Base-by-base conservation (phyloP, 2,797 vertebrate genomes). In the Gymnothorax javanicus region DNA sequence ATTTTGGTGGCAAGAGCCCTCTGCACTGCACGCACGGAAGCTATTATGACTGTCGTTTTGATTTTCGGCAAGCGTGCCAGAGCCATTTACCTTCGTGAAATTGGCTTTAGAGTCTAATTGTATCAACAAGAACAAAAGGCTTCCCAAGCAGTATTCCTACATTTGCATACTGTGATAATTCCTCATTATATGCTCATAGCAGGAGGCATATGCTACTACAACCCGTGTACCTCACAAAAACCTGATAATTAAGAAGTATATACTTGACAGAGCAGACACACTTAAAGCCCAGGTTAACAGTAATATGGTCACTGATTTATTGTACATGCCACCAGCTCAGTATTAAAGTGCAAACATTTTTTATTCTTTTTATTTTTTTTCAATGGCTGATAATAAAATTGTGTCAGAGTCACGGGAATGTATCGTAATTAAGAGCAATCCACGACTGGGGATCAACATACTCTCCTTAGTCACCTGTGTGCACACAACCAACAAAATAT, bases 401-500 rank as follows among this genome's bases (percentile, higher is more conserved):
- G 20, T 77, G 33, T 5, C 7, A 52, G 15, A 27, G 33, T 17
- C 33, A 52, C 33, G 52, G 33, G 43, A 20, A 17, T 43, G 33
- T 17, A 52, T 43, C 20, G 15, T 20, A 77, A 20, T 27, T 33
- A 33, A 33, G 69, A 43, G 33, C 69, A 20, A 77, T 17, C 6
- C 8, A 5, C 52, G 20, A 77, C 73, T 50, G 4, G 13, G 43
- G 15, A 73, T 23, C 7, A 27, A 77, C 27, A 43, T 33, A 43
- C 33, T 2, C 15, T 82, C 52, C 27, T 60, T 9, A 27, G 11
- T 83, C 58, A 91, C 71, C n/a, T 91, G 92, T 91, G 86, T 87
- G 90, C 85, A 79, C 84, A 83, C 92, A 89, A 92, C 89, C 91
- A 92, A 89, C 90, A 88, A 88, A 89, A 90, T 90, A 93, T 89